Base-by-base conservation (phyloP, 2,888 invertebrate species). In the Corbicula japonica region DNA sequence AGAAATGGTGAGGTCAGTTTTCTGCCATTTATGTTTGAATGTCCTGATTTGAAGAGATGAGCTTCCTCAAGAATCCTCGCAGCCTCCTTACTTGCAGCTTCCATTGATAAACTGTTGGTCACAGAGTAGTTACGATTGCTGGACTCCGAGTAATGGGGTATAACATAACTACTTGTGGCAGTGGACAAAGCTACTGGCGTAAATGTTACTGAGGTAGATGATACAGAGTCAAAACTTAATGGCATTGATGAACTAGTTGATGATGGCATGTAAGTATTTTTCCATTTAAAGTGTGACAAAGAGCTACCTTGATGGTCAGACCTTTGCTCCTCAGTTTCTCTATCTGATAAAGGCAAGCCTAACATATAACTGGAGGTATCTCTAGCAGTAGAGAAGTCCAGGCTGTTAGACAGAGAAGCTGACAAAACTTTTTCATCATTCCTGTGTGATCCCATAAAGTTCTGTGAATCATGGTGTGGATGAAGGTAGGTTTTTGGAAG, bases 51-150 rank as follows among this genome's bases (percentile, higher is more conserved):
- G 10, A 69, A 73, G 12, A 41, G 28, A 21, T 63, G 61, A 38
- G 80, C 76, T 38, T 80, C 80, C 34, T 68, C 68, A 6, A 73
- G 30, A n/a, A 80, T 80, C 28, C 58, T 54, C 23, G 76, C 80
- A 44, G 80, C 80, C 23, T 76, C 71, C 50, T 62, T 71, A 50
- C 48, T 71, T 18, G 80, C 80, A 38, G 71, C 71, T 48, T 75
- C 66, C 44, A 35, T 77, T 12, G 46, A 44, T 1, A 58, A n/a
- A 48, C 69, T 38, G 32, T 61, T 54, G 1, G 48, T 30, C n/a
- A 21, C 34, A 23, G 34, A 35, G 48, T 38, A 44, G 21, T 28
- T 52, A 28, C 21, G 15, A 15, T 76, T 58, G 30, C 60, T 63
- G 48, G 65, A 58, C 38, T 65, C 50, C 1, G 68, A 68, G 26